These are phyloP conservation scores for Drosophila prostipennis DNA, from an alignment of 2,888 invertebrate species.

Conservation along the genomic window DNA sequence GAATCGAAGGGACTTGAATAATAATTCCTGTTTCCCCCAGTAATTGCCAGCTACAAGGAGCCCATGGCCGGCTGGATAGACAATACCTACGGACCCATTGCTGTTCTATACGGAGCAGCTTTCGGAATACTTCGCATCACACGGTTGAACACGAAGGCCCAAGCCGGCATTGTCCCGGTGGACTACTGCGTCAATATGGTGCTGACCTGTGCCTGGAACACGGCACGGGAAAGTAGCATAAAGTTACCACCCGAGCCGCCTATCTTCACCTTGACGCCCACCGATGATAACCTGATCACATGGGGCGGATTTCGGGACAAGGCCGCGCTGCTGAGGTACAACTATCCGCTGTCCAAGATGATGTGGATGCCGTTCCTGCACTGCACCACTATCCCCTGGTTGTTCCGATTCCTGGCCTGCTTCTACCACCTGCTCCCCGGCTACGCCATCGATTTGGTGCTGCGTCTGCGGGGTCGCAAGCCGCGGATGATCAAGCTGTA, in stretches of 20 bases:
- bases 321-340: slow-evolving; percentile 82
- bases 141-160: slow-evolving; percentile 72
- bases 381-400: slow-evolving; percentile 83
- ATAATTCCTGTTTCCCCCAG: slow-evolving; percentile 19
- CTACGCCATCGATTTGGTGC: slow-evolving; percentile 85
- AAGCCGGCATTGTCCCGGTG: slow-evolving; percentile 84
- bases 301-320: slow-evolving; percentile 89
- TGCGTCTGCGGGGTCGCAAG: slow-evolving; percentile 63
- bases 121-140: slow-evolving; percentile 86
- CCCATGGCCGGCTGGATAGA: slow-evolving; percentile 89
- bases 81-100: slow-evolving; percentile 87
- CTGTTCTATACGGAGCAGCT: slow-evolving; percentile 85
- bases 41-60: slow-evolving; percentile 84
- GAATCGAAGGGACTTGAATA: not conserved
- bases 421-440: slow-evolving; percentile 88
- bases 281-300: slow-evolving; percentile 90
- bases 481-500: slow-evolving; percentile 89
- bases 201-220: slow-evolving; percentile 84
- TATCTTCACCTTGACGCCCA: slow-evolving; percentile 93
- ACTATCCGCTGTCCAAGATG: slow-evolving; percentile 87
- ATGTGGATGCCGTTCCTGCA: slow-evolving; percentile 88
- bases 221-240: slow-evolving; percentile 66
- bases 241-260: slow-evolving; percentile 28
- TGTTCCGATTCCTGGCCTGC: slow-evolving; percentile 84
- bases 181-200: slow-evolving; percentile 84